Conservation (phyloP, 1,140 invertebrate genomes). For the Monochamus saltuarius region DNA sequence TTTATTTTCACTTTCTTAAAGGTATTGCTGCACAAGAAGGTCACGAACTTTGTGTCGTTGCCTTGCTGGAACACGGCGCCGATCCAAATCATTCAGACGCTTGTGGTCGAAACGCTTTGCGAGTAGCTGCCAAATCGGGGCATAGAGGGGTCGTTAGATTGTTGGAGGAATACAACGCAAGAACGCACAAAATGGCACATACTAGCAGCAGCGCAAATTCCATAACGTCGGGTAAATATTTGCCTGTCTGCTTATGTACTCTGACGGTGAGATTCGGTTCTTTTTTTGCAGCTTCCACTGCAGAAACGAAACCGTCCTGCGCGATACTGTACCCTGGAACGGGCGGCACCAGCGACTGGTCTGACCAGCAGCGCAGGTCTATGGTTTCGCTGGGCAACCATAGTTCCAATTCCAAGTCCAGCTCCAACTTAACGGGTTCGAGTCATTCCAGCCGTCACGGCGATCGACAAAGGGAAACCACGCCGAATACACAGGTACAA, state of each 20-base stretch:
- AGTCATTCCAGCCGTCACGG: constrained; percentile 51
- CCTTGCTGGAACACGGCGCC: constrained; percentile 83
- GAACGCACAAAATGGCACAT: constrained; percentile 42
- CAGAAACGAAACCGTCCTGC: constrained; percentile 69
- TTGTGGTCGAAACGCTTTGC: constrained; percentile 78
- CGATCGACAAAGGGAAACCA: constrained; percentile 41
- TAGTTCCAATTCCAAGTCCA: constrained; percentile 71
- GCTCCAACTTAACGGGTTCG: constrained; percentile 65
- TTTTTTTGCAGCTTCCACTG: constrained; percentile 57
- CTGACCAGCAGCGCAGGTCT: constrained; percentile 68
- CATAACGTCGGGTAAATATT: constrained; percentile 56
- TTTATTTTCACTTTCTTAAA: constrained; percentile 39
- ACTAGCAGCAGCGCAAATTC: constrained; percentile 62
- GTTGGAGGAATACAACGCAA: constrained; percentile 59
- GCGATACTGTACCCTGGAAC: constrained; percentile 60
- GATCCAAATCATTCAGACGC: constrained; percentile 91
- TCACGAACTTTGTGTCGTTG: constrained; percentile 86
- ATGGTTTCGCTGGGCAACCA: constrained; percentile 70
- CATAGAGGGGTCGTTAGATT: constrained; percentile 71
- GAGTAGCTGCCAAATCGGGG: constrained; percentile 76
- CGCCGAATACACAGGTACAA: constrained; percentile 37
- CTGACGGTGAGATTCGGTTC: neutral
- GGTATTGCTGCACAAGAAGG: constrained; percentile 85
- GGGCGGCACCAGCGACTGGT: constrained; percentile 57
- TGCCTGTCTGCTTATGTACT: neutral